A percentile compares a stretch with the other conserved stretches of the same genome.
Evolutionary conservation across 2,113 vertebrate genomes (phyloP).

Genomic region (Bufo bufo): DNA sequence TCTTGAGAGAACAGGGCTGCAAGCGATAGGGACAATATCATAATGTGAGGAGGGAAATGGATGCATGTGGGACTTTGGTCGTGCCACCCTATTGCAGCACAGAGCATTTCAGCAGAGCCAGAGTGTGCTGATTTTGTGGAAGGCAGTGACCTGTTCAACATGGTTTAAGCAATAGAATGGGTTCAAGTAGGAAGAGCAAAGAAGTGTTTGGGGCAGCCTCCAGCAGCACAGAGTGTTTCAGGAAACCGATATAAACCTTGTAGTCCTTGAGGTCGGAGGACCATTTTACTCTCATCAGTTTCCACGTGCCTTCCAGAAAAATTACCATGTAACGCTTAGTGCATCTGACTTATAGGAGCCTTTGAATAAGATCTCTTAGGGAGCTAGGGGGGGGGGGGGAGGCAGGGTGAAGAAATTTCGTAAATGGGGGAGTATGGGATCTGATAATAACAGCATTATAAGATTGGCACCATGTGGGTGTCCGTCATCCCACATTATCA

Average conservation of each 20-base stretch:
- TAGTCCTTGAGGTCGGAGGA: not conserved
- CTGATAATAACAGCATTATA: constrained; percentile 33
- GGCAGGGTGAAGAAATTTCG: constrained; percentile 20
- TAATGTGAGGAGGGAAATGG: too few species aligned
- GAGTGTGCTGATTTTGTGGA: too few species aligned
- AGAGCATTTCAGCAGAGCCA: too few species aligned
- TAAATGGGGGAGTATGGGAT: constrained; percentile 39
- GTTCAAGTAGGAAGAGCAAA: too few species aligned
- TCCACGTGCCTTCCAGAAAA: not conserved
- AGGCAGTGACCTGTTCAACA: too few species aligned
- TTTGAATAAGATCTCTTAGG: constrained; percentile 20
- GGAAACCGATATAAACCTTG: not conserved
- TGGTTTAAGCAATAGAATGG: too few species aligned
- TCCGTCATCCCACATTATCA: constrained; percentile 42
- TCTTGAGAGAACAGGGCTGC: too few species aligned
- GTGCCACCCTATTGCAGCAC: too few species aligned
- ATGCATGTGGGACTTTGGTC: too few species aligned
- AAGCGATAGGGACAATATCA: too few species aligned
- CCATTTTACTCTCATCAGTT: not conserved
- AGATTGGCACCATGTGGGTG: constrained; percentile 50
- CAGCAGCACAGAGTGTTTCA: too few species aligned
- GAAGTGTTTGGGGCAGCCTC: too few species aligned
- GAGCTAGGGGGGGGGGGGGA: not conserved
- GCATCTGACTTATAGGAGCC: not conserved
- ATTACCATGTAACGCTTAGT: not conserved